These are phyloP conservation scores for Cyclina sinensis DNA, from an alignment of 1,140 invertebrate species.

Conservation along the genomic window DNA sequence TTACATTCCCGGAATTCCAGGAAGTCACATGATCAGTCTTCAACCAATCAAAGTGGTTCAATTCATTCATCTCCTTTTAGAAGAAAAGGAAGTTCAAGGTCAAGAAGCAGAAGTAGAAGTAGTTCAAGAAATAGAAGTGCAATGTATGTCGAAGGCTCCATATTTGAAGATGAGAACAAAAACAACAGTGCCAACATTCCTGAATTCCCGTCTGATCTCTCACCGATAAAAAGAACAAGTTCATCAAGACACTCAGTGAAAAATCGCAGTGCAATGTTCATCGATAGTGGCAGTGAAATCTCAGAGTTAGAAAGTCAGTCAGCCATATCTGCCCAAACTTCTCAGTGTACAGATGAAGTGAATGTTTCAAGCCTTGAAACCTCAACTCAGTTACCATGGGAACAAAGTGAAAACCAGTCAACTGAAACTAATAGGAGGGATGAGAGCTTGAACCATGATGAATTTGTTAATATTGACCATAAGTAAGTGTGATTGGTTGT, in stretches of 20 bases:
- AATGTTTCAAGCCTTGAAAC: not conserved
- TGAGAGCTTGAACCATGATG: slow-evolving; percentile 64
- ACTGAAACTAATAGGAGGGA: slow-evolving; percentile 1
- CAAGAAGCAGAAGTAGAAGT: not conserved
- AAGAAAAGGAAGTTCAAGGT: not conserved
- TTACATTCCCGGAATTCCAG: not conserved
- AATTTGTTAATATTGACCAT: slow-evolving; percentile 64
- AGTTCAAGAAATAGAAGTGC: slow-evolving; percentile 43
- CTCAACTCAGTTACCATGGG: slow-evolving; percentile 51
- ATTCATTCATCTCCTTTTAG: slow-evolving; percentile 36
- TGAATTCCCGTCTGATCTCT: slow-evolving; percentile 53
- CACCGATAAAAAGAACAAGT: slow-evolving; percentile 49
- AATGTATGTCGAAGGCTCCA: not conserved
- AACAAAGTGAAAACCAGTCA: slow-evolving; percentile 23
- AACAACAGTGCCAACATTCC: not conserved
- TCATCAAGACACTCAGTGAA: not conserved
- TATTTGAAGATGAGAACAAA: not conserved
- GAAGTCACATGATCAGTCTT: slow-evolving; percentile 16
- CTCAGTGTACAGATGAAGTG: not conserved
- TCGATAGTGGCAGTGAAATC: not conserved
- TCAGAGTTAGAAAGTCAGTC: not conserved
- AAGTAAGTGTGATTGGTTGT: slow-evolving; percentile 35
- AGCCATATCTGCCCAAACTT: not conserved
- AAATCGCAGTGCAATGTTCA: slow-evolving; percentile 12
- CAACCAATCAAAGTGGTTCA: not conserved